These are phyloP conservation scores for Dryobates pubescens DNA, from an alignment of 2,797 vertebrate genomes.

Conservation along the genomic window DNA sequence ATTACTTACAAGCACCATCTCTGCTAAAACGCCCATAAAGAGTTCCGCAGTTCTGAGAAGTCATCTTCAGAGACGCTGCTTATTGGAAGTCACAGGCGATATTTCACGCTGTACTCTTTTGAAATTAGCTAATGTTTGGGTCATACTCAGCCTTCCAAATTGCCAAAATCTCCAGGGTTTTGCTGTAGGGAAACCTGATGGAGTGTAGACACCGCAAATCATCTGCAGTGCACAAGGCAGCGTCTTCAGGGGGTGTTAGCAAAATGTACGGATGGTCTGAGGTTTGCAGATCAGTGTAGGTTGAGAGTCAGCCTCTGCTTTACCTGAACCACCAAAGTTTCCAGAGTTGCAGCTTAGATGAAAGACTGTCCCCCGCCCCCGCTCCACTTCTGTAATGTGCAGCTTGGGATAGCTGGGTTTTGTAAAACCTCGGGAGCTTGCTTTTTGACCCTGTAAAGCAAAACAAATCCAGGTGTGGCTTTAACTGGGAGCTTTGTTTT, in stretches of 20 bases:
- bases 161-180: slow-evolving; percentile 43
- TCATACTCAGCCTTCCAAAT: slow-evolving; percentile 56
- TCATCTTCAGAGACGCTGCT: slow-evolving; percentile 65
- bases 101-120: slow-evolving; percentile 57
- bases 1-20: slow-evolving; percentile 78
- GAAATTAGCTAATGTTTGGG: slow-evolving; percentile 75
- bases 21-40: slow-evolving; percentile 76
- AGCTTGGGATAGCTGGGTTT: background rate
- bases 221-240: background rate
- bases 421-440: slow-evolving; percentile 7
- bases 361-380: background rate
- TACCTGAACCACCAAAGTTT: background rate
- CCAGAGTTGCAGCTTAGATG: background rate
- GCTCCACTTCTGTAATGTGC: background rate
- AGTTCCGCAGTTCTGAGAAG: slow-evolving; percentile 77
- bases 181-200: slow-evolving; percentile 30
- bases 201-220: background rate
- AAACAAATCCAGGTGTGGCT: background rate
- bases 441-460: slow-evolving; percentile 5
- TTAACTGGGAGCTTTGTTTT: background rate
- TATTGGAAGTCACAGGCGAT: slow-evolving; percentile 77
- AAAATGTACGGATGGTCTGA: background rate
- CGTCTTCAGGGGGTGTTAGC: background rate
- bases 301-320: background rate
- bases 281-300: background rate